phyloP scores from a whole-genome alignment of 2,888 invertebrate species.

The Pachydiplax longipennis region DNA sequence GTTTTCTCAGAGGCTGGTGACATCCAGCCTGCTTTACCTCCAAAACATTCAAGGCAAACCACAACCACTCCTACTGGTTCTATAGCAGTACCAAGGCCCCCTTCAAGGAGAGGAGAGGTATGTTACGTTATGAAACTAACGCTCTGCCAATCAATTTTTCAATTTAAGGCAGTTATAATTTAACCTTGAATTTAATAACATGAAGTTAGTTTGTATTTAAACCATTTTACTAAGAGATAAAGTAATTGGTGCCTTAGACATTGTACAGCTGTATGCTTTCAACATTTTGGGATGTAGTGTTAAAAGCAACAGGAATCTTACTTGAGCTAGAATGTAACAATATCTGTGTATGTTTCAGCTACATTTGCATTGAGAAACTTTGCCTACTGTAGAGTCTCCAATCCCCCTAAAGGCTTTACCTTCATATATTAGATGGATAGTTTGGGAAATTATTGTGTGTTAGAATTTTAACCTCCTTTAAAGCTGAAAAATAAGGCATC shows the following conservation, averaged over 20 bases:
- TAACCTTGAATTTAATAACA: neutral
- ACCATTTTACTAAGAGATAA: neutral
- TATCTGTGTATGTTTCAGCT: too few species aligned
- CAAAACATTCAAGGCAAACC: conserved; percentile 73
- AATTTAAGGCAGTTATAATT: neutral
- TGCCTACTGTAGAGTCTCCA: too few species aligned
- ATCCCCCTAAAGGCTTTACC: too few species aligned
- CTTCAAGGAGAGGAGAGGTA: conserved; percentile 81
- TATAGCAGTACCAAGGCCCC: conserved; percentile 88
- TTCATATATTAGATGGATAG: too few species aligned
- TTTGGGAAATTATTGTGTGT: too few species aligned
- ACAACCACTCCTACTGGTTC: conserved; percentile 78
- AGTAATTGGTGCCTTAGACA: neutral
- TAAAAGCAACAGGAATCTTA: too few species aligned
- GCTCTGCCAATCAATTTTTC: neutral
- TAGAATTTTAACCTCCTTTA: too few species aligned
- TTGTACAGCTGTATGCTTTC: neutral
- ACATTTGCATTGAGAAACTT: too few species aligned
- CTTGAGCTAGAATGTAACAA: too few species aligned
- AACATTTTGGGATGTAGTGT: too few species aligned
- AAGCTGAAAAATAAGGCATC: too few species aligned
- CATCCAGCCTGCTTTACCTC: conserved; percentile 70
- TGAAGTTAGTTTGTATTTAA: neutral
- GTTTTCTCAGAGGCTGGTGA: conserved; percentile 86
- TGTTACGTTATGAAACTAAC: too few species aligned